Evolutionary conservation across 2,113 vertebrate species (phyloP), one percentile per base, ranked within the genome.

Genomic region (Xiphorhynchus elegans): DNA sequence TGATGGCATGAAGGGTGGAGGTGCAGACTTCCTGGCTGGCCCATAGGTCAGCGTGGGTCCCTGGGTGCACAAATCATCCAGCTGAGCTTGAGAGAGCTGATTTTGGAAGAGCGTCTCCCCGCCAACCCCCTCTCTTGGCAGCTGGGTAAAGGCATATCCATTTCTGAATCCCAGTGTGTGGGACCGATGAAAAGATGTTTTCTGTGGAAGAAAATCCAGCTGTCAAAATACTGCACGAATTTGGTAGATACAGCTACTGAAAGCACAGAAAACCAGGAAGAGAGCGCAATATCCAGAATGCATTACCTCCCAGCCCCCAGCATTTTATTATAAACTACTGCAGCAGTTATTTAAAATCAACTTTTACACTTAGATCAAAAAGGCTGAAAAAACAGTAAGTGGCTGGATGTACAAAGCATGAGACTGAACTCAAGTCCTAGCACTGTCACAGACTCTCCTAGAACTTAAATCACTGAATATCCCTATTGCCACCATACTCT

Each of bases 111-210:
- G 98, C 11, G 96, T 96, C 4, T 98, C 98, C 46, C 98, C 90
- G 1, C 99, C 99, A 25, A 98, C 96, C 50, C 98, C 99, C 40
- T 98, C 97, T 4, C 89, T 97, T 21, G 99, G 99, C 53, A 97
- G 97, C 19, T n/a, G 95, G 29, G 90, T 94, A 62, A 98, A 69
- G 56, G 98, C 97, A 78, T 98, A 98, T 66, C 99, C 99, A 14
- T 99, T 99, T 90, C 83, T 98, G 92, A 98, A 99, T 50, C 47
- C 87, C 91, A 99, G 93, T 0, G 99, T 99, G 97, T 99, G 99
- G 39, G 98, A 88, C 52, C 98, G 98, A 90, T 99, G 98, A 96
- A 98, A 99, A 80, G 97, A 93, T 12, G 98, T 98, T 98, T 98
- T 99, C 99, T 99, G 97, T 60, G 86, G 78, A 63, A 94, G 40